Evolutionary conservation across 1,140 invertebrate genomes (phyloP), one percentile per base, ranked within the genome.

Genomic region (Agrilus planipennis): DNA sequence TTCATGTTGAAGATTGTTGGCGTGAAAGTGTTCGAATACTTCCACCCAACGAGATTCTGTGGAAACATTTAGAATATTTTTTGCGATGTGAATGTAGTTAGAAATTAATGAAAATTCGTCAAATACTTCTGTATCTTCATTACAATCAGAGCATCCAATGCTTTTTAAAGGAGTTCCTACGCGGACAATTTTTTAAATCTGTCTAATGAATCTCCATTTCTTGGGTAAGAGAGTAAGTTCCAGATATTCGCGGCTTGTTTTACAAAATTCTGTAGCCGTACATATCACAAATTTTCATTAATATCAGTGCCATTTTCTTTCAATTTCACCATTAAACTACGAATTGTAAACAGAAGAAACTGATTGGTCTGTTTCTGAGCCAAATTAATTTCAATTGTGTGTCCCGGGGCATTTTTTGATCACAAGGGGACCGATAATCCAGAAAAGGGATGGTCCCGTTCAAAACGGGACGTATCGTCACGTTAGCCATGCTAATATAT

Each of bases 171-270:
- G 7, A 53, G 49, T 53, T 49, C 50, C 52, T 47, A 54, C 38
- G 44, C 19, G 22, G 32, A 40, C 35, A 43, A 19, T 44, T 49
- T 35, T 2, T 49, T 30, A 46, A 46, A 49, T 51, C 34, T 46
- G 52, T 46, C 48, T 54, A 57, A 44, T n/a, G 21, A 51, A 58
- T 41, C 21, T 54, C 44, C 29, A 54, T 34, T 47, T 57, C 42
- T 42, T 39, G 35, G 18, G 11, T 42, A 25, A 28, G 17, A 28
- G 41, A 48, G 2, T 18, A 12, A 31, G 9, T 4, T 51, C 44
- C 44, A 51, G 38, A 31, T 50, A 45, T 50, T 50, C 46, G 1
- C 30, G 25, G 18, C 46, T 45, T 41, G 50, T 54, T 55, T 52
- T 54, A 47, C 54, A 54, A 49, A 57, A 57, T 42, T 55, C 47